Base-by-base conservation (phyloP, 2,113 vertebrate genomes). In the Hippocampus zosterae region DNA sequence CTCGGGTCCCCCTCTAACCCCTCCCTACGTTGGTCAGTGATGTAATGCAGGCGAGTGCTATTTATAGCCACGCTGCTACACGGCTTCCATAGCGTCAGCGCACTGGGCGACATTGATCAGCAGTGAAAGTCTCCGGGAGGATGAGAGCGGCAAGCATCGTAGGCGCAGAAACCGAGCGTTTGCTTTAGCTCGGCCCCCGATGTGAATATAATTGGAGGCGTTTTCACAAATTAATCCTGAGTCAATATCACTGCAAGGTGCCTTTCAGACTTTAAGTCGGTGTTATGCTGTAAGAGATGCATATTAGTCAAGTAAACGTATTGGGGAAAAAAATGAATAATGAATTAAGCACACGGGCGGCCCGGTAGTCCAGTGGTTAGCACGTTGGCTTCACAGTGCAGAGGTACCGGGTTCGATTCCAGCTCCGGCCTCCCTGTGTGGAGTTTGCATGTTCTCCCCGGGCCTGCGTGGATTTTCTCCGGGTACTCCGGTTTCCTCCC, bases 31-130 rank as follows among this genome's bases (percentile, higher is more conserved):
- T 27, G 25, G 67, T 65, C 73, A 80, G 76, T 91, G 88, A 91
- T 91, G 90, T 92, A 87, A 90, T 91, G 82, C 81, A 70, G 81
- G 73, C 74, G 42, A 65, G 82, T 73, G 73, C 89, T 91, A 91
- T 90, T 90, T 89, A 89, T 92, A 90, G 85, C 79, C 40, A 18
- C 42, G 68, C 37, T 84, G 79, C 75, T 83, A 46, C 82, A 76
- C 55, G 63, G 77, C 79, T 60, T 25, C 69, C 25, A 63, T 44
- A 83, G 87, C 79, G 25, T 83, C 76, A 80, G 76, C 80, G 81
- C 81, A 79, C 75, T 77, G 68, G 64, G 59, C 66, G 61, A 53
- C 29, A 85, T 85, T 50, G 79, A 89, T 89, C 79, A 81, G 80
- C 74, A 73, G 69, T 67, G 71, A 44, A 76, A 68, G 73, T 78